phyloP scores from a whole-genome alignment of 2,797 vertebrate species.

The Sebastolobus altivelis region DNA sequence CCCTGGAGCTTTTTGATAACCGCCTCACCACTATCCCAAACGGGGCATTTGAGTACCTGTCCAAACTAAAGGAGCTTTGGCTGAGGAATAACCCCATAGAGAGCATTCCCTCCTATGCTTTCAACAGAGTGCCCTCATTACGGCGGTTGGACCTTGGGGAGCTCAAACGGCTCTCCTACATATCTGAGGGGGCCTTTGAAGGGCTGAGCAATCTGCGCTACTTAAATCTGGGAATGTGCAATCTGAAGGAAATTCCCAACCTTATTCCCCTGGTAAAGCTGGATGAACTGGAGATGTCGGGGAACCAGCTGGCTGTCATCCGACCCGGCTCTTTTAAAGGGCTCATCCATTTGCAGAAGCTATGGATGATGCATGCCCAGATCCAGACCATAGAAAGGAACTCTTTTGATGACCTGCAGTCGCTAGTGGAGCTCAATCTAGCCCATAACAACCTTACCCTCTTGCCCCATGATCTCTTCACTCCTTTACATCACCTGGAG shows the following conservation, averaged over 20 bases:
- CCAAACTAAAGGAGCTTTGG: conserved; percentile 99
- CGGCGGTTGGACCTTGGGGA: conserved; percentile 97
- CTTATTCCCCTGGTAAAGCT: conserved; percentile 96
- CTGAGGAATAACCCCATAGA: conserved; percentile 98
- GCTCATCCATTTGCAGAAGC: conserved; percentile 97
- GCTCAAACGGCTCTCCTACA: conserved; percentile 97
- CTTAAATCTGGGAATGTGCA: conserved; percentile 99
- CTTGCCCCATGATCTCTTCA: conserved; percentile 99
- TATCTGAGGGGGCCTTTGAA: conserved; percentile 99
- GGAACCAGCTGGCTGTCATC: conserved; percentile 95
- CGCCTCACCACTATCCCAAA: conserved; percentile 98
- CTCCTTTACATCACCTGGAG: conserved; percentile 95
- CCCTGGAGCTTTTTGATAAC: conserved; percentile 99
- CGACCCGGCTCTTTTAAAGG: conserved; percentile 98
- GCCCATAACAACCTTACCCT: conserved; percentile 99
- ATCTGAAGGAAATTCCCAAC: conserved; percentile 99
- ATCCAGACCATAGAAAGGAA: conserved; percentile 99
- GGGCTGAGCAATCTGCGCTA: conserved; percentile 98
- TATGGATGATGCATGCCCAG: conserved; percentile 99
- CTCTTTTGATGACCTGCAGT: conserved; percentile 99
- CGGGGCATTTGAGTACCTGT: conserved; percentile 99
- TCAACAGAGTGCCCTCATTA: conserved; percentile 98
- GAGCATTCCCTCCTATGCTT: conserved; percentile 99
- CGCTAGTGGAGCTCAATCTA: conserved; percentile 97
- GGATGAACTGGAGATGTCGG: conserved; percentile 99